These are phyloP conservation scores for Cinara cedri DNA, from an alignment of 2,888 invertebrate species.

Conservation along the genomic window DNA sequence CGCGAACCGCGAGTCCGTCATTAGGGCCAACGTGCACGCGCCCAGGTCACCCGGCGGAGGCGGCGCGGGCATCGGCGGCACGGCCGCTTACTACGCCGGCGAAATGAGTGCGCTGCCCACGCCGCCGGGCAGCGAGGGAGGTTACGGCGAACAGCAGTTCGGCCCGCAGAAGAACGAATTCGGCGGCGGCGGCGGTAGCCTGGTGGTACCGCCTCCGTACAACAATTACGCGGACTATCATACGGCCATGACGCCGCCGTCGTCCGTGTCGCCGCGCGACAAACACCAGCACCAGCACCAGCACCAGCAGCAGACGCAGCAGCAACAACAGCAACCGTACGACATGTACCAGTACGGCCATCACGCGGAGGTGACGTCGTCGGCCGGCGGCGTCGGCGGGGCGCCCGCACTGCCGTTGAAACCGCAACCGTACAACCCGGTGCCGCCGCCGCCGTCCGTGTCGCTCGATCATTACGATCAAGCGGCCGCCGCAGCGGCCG, in stretches of 20 bases:
- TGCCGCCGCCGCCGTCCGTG: constrained; percentile 66
- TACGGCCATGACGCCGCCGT: constrained; percentile 94
- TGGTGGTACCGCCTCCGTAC: constrained; percentile 68
- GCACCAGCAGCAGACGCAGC: constrained; percentile 62
- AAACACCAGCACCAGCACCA: constrained; percentile 66
- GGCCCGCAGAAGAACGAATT: constrained; percentile 60
- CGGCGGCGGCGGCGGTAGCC: constrained; percentile 68
- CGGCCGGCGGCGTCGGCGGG: no score
- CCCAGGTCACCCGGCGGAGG: constrained; percentile 64
- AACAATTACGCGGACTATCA: constrained; percentile 76
- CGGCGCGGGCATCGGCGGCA: constrained; percentile 62
- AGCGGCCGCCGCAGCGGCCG: constrained; percentile 65
- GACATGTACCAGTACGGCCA: constrained; percentile 68
- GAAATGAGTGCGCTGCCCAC: constrained; percentile 70
- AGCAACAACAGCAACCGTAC: constrained; percentile 57
- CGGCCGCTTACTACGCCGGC: constrained; percentile 64
- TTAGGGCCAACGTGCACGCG: constrained; percentile 79
- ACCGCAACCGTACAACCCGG: constrained; percentile 80
- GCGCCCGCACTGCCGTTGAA: constrained; percentile 74
- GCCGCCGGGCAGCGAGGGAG: constrained; percentile 66
- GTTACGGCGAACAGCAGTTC: constrained; percentile 67
- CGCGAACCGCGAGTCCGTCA: constrained; percentile 88
- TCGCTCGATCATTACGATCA: constrained; percentile 64
- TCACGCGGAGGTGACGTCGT: constrained; percentile 69
- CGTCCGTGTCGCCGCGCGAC: constrained; percentile 94